Evolutionary conservation across 2,888 invertebrate species (phyloP).

Genomic region (Corbicula japonica): DNA sequence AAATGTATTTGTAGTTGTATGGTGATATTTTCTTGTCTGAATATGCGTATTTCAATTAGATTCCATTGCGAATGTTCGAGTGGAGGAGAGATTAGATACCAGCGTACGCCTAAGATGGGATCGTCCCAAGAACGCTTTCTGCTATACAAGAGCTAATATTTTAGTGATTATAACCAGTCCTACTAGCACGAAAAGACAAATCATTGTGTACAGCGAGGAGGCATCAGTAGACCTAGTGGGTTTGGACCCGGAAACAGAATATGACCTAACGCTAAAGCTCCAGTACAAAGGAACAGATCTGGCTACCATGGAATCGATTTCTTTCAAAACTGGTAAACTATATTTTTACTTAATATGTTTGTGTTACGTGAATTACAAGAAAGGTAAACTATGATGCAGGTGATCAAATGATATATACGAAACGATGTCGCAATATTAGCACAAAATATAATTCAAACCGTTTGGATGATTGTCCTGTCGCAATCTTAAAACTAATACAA

Average conservation of each 20-base stretch:
- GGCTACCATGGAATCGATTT: conserved; percentile 12
- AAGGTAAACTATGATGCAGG: too few relatives aligned
- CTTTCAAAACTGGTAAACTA: conserved; percentile 36
- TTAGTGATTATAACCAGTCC: conserved; percentile 10
- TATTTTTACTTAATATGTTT: too few relatives aligned
- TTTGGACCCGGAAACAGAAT: conserved; percentile 32
- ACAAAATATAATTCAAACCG: too few relatives aligned
- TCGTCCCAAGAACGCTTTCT: conserved; percentile 29
- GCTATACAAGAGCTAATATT: conserved; percentile 42
- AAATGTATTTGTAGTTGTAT: too few relatives aligned
- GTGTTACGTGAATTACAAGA: too few relatives aligned
- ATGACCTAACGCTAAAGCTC: conserved; percentile 14
- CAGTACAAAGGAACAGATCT: conserved; percentile 7
- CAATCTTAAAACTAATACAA: too few relatives aligned
- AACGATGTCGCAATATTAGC: too few relatives aligned
- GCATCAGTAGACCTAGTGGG: conserved; percentile 35
- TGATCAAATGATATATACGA: too few relatives aligned
- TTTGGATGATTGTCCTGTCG: too few relatives aligned
- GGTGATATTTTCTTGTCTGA: too few relatives aligned
- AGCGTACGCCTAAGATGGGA: conserved; percentile 51
- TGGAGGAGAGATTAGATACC: conserved; percentile 21
- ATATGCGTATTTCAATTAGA: background rate
- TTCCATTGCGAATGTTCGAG: conserved; percentile 14
- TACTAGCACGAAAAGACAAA: background rate
- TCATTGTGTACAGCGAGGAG: conserved; percentile 15